Percentiles rank a stretch among this genome's conserved stretches.
These are phyloP conservation scores for Mormyrops boulengeri DNA, from an alignment of 2,797 vertebrate genomes.

Conservation along the genomic window DNA sequence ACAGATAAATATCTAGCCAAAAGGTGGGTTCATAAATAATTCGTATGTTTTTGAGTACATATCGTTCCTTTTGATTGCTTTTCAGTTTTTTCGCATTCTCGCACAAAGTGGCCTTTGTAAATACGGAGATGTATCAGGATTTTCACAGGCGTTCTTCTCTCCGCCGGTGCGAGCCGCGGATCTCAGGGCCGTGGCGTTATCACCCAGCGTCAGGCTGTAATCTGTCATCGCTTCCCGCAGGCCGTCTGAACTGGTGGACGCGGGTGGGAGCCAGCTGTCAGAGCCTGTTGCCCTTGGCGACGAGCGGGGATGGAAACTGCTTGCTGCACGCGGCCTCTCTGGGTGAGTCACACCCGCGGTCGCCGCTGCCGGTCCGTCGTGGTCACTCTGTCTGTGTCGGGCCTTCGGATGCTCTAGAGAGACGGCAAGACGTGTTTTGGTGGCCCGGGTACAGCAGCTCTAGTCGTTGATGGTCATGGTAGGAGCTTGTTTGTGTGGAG, in stretches of 20 bases:
- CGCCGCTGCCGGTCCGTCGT: neutral
- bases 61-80: neutral
- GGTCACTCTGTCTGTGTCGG: neutral
- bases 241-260: slow-evolving; percentile 95
- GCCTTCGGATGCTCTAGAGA: neutral
- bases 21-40: neutral
- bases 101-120: neutral
- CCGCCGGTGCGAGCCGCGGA: neutral
- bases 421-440: neutral
- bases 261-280: slow-evolving; percentile 83
- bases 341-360: slow-evolving; percentile 58
- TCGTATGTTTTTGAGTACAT: neutral
- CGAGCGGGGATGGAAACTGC: slow-evolving; percentile 92
- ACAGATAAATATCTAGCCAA: neutral
- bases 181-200: neutral
- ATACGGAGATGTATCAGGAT: neutral
- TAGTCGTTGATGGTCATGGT: no score
- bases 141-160: neutral
- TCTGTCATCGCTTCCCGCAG: slow-evolving; percentile 46
- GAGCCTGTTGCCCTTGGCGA: slow-evolving; percentile 83
- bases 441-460: neutral
- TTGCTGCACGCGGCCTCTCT: slow-evolving; percentile 90
- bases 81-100: neutral
- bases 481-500: neutral
- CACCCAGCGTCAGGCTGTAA: neutral